phyloP scores from a whole-genome alignment of 1,140 invertebrate species.

The Bombus confusus region DNA sequence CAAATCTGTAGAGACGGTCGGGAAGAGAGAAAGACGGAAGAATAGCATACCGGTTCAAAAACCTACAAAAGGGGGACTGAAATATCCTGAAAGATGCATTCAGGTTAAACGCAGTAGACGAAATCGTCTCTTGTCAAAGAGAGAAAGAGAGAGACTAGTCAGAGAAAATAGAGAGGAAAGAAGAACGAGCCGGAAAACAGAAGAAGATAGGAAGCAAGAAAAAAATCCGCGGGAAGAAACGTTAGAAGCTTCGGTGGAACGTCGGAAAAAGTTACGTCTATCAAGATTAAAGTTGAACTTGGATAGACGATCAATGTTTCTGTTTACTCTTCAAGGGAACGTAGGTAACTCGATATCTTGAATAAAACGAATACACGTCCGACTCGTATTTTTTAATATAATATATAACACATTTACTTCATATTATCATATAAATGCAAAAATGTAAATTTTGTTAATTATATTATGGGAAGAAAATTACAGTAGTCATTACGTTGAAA shows the following conservation, averaged over 20 bases:
- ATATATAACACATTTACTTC: too few species aligned
- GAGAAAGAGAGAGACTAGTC: not conserved
- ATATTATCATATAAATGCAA: not conserved
- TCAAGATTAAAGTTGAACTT: slow-evolving; percentile 48
- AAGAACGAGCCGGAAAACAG: slow-evolving; percentile 24
- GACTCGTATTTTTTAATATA: not conserved
- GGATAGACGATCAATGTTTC: not conserved
- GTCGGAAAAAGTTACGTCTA: slow-evolving; percentile 49
- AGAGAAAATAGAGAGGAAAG: not conserved
- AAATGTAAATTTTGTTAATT: not conserved
- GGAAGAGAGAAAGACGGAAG: slow-evolving; percentile 59
- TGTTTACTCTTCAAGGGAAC: too few species aligned
- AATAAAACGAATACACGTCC: not conserved
- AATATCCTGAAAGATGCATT: slow-evolving; percentile 81
- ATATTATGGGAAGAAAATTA: not conserved
- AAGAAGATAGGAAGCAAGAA: slow-evolving; percentile 30
- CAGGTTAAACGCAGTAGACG: slow-evolving; percentile 80
- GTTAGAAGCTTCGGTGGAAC: slow-evolving; percentile 7
- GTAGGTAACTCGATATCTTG: too few species aligned
- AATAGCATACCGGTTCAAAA: slow-evolving; percentile 78
- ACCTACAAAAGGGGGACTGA: slow-evolving; percentile 78
- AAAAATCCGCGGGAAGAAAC: slow-evolving; percentile 42
- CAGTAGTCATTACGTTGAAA: too few species aligned
- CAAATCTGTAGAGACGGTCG: slow-evolving; percentile 42
- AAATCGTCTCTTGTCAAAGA: slow-evolving; percentile 70